Evolutionary conservation across 1,140 invertebrate genomes (phyloP), one percentile per base, ranked within the genome.

Genomic region (Drosophila navojoa): DNA sequence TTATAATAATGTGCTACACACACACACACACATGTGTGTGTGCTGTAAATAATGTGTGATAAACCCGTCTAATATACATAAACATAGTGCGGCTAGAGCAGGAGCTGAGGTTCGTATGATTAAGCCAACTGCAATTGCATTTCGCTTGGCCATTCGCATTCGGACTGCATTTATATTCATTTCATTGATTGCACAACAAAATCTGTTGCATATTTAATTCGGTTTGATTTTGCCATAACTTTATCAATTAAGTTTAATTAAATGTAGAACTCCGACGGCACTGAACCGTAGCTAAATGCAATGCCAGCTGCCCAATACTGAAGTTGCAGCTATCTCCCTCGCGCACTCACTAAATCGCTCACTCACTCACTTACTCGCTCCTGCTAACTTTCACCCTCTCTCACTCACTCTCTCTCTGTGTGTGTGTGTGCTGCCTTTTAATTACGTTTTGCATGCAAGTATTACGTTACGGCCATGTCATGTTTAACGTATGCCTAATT

Each of bases 211-310:
- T 87, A 87, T 87, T 87, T 82, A 82, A 87, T 82, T 87, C 22
- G 72, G 62, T 89, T 82, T 81, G 82, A 87, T 87, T 86, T 87
- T 58, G 64, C 67, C 72, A 89, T 82, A 79, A 87, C 79, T 82
- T 87, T 87, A 82, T 64, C 82, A 87, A 87, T 87, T 87, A 82
- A 47, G 69, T 82, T 87, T 87, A 87, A 87, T 87, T 87, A 87
- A 87, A 87, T 79, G 78, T 79, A 66, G 66, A 81, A 76, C 81
- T 86, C 70, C 67, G 29, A 15, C 55, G 35, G 19, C 32, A 38
- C 29, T 54, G n/a, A 47, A 25, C 25, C 53, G 49, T 44, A 42
- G 5, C 66, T 47, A 66, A 66, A 16, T 25, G 25, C 44, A 55
- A 55, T 11, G n/a, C 10, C 22, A 40, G 53, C 53, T 7, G 35